A percentile compares a stretch with the other conserved stretches of the same genome.
Conservation (phyloP, 2,113 vertebrate genomes). For the Macroglossus sobrinus region DNA sequence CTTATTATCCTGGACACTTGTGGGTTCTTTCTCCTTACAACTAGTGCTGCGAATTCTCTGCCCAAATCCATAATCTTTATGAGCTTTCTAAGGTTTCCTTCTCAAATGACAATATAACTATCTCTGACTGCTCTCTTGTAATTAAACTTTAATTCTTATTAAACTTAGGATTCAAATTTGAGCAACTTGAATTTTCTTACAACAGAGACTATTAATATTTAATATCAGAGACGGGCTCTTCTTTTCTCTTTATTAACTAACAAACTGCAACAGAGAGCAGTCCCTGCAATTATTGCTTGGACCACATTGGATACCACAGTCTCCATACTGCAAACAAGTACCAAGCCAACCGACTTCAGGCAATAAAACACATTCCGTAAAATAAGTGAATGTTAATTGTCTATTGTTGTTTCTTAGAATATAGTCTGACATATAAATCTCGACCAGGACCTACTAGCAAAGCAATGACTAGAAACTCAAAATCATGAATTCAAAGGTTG, state of each 20-base stretch:
- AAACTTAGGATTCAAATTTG: neutral
- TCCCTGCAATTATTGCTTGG: neutral
- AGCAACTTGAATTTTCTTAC: neutral
- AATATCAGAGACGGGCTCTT: neutral
- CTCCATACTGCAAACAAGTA: neutral
- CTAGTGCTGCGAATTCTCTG: neutral
- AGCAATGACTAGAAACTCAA: neutral
- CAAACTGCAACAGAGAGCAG: neutral
- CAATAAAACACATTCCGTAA: constrained; percentile 1
- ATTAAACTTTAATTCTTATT: constrained; percentile 22
- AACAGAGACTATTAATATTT: constrained; percentile 13
- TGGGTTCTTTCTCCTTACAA: neutral
- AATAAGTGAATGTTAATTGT: neutral
- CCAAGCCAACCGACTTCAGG: neutral
- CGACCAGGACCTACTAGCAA: neutral
- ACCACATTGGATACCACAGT: neutral
- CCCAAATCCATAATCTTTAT: neutral
- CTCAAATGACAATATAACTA: neutral
- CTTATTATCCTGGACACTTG: neutral
- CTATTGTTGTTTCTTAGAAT: neutral
- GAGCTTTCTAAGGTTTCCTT: neutral
- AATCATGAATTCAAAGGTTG: neutral
- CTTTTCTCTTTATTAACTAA: neutral
- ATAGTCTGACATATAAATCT: neutral
- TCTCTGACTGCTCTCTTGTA: neutral